Evolutionary conservation across 92 coral and sea anemone genomes (phyloP), one percentile per base, ranked within the genome.

Genomic region (Porites divaricata): DNA sequence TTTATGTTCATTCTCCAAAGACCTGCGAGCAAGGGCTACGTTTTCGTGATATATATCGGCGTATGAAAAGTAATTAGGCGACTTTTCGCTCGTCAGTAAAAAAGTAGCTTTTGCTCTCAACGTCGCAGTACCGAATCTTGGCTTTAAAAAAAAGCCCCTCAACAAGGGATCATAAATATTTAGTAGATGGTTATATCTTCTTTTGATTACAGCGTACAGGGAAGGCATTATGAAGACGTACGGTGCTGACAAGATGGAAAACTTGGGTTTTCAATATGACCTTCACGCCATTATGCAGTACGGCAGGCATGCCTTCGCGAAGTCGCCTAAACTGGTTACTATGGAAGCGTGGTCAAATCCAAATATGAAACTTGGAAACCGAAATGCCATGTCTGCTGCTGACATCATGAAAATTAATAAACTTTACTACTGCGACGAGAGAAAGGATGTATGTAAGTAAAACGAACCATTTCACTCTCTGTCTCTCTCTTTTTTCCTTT

Each of bases 301-400:
- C 69, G 2, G 66, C 14, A 76, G 61, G 57, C 16, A 13, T 17
- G 24, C 51, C 4, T 58, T 58, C 25, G 80, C 69, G 20, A 76
- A 76, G 45, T 0, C 10, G 16, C 6, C 19, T 10, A 26, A 24
- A 14, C 28, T 76, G 53, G 67, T 76, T 8, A 76, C 80, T 54
- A 76, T 76, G 80, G 69, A 76, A 58, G 80, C 80, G 41, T 58
- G 25, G 56, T 24, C 51, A 25, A 61, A 76, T 76, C 80, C 80
- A 15, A 24, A 35, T 26, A 76, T 76, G 80, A 69, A 26, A 54
- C 80, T 76, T 58, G 80, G 80, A 2, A 76, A 76, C 69, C 17
- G 23, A 8, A 73, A 73, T 45, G 80, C 68, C 54, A 58, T 76
- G 68, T 76, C 80, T 6, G 67, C 80, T 20, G 25, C 22, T 23